Base-by-base conservation (phyloP, 2,888 invertebrate genomes). In the Lasioglossum marginatum region DNA sequence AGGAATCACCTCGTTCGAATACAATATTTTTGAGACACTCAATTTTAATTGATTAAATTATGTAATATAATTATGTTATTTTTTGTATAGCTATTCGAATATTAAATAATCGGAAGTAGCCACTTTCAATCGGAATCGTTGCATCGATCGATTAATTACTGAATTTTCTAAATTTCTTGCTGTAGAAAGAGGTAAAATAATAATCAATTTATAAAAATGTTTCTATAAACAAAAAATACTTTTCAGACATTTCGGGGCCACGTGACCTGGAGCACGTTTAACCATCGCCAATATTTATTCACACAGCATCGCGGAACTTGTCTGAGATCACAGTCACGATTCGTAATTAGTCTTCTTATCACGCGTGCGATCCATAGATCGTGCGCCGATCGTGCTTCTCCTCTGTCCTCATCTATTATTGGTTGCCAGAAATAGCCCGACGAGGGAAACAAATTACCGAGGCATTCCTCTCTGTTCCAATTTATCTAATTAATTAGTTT, bases 331-430 rank as follows among this genome's bases (percentile, higher is more conserved):
- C 68, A 75, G 70, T 85, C 72, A 78, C 48, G 76, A 79, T 75
- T 63, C 71, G 19, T 63, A 75, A 63, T 86, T 84, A 77, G 81
- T 66, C 37, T 77, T 79, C 85, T 85, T 87, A 82, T 85, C 87
- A 79, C 82, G 82, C 82, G 66, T 45, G 5, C 73, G 81, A 87
- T 77, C 76, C 57, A 52, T 63, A 72, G 70, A 77, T 82, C 71
- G 48, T 71, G 45, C 75, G 14, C 60, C 34, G 72, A 82, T 82
- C 60, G 71, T 45, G n/a, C 81, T 76, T n/a, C n/a, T 85, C 57
- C 16, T 31, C 57, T 83, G 68, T 70, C 68, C 60, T 37, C 34
- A n/a, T 45, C 57, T 66, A 14, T 19, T 57, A 60, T 34, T 27
- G 40, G 27, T 16, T 27, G 63, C 71, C 45, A 14, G 1, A 63